Evolutionary conservation across 2,888 invertebrate species (phyloP).

Genomic region (Temnothorax unifasciatus): DNA sequence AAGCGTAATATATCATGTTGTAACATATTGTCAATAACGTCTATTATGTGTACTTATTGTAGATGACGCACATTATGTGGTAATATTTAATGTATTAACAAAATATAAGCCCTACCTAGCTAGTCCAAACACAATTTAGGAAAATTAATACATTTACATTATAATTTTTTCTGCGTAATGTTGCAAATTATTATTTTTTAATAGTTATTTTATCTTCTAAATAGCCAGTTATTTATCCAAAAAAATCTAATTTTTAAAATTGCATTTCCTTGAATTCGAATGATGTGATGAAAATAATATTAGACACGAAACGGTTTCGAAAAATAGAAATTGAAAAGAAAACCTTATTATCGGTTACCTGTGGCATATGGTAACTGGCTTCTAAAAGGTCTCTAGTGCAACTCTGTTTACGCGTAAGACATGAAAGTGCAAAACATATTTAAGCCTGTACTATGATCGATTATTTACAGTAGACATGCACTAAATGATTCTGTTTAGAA

Average conservation of each 20-base stretch:
- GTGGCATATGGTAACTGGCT: constrained; percentile 73
- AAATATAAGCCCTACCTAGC: not conserved
- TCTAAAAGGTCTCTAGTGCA: constrained; percentile 74
- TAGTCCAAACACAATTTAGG: not conserved
- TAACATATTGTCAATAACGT: not conserved
- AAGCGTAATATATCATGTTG: not conserved
- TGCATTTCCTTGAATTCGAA: not conserved
- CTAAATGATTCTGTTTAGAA: constrained; percentile 3
- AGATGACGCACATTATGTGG: not conserved
- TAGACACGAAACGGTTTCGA: not conserved
- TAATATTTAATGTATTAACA: constrained; percentile 3
- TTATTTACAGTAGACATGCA: constrained; percentile 36
- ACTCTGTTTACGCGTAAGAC: constrained; percentile 75
- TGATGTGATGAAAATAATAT: constrained; percentile 8
- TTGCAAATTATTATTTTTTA: not conserved
- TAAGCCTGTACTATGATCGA: constrained; percentile 62
- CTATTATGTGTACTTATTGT: not conserved
- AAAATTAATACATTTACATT: constrained; percentile 3
- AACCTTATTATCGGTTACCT: constrained; percentile 66
- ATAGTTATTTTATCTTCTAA: not conserved
- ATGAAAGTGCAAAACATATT: constrained; percentile 72
- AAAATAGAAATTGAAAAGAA: constrained; percentile 44
- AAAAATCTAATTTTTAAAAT: not conserved
- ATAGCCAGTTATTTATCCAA: constrained; percentile 12
- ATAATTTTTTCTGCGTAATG: not conserved